Evolutionary conservation across 2,888 invertebrate species (phyloP), one percentile per base, ranked within the genome.

Genomic region (Gryllus longicercus): DNA sequence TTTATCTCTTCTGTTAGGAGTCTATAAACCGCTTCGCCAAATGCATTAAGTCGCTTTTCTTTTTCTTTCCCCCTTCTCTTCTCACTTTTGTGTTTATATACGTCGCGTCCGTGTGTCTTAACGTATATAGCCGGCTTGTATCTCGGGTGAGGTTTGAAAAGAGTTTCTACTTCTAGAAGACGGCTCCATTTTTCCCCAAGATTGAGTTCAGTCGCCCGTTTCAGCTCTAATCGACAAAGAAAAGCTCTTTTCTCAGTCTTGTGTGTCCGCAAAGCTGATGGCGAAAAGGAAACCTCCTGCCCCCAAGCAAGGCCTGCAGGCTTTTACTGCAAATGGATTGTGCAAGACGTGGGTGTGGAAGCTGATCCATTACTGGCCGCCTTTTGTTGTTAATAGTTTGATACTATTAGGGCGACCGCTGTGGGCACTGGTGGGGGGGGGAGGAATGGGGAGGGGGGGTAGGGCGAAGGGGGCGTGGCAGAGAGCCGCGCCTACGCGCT

Each of bases 211-310:
- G 78, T 81, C 79, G 79, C 79, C 80, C 76, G 80, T 80, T 80
- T 74, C 79, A 74, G 80, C 80, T 81, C 82, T 82, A 82, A 82
- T 82, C 82, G 82, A 82, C 82, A 82, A 82, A 82, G 82, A 82
- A 82, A 82, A 82, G 82, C 82, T 81, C 82, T 82, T 79, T 81
- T 81, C 82, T 81, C 81, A 51, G 78, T 80, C 77, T 75, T 63
- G 25, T 77, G 80, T 18, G 77, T 77, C 49, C 51, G 50, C 25
- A 75, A 75, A 78, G 51, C 51, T 77, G 50, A 38, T 77, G 79
- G 76, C 50, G n/a, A 11, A 77, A 77, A 50, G n/a, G 51, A 74
- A 25, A 74, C 51, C 49, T 50, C 38, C 23, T 38, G 25, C 14
- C 18, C 18, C 78, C 11, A 74, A n/a, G 16, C n/a, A 21, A 78